phyloP scores from a whole-genome alignment of 2,888 invertebrate species.

The Eugnorisma glareosa region DNA sequence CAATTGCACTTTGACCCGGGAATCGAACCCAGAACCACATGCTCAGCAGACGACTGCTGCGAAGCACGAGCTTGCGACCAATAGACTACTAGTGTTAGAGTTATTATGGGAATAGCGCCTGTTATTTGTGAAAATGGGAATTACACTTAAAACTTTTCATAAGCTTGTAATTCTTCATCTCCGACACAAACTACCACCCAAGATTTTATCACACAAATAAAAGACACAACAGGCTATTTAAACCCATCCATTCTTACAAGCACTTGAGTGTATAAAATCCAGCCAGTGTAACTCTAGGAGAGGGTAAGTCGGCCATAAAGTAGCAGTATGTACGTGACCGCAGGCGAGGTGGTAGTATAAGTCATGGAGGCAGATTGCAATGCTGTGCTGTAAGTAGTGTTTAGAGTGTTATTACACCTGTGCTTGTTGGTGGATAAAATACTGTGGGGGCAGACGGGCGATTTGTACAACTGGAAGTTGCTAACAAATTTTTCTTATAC shows the following conservation, averaged over 20 bases:
- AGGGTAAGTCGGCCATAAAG: slow-evolving; percentile 62
- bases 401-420: slow-evolving; percentile 12
- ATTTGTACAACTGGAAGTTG: neutral
- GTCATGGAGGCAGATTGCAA: slow-evolving; percentile 59
- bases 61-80: neutral
- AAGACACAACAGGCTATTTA: slow-evolving; percentile 57
- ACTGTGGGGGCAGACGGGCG: neutral
- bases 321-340: slow-evolving; percentile 61
- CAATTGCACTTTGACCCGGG: neutral
- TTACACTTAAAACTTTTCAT: no score
- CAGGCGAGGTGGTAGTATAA: slow-evolving; percentile 42
- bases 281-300: slow-evolving; percentile 38
- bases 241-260: slow-evolving; percentile 61
- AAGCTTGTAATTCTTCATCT: neutral
- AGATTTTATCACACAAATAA: slow-evolving; percentile 56
- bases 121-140: no score
- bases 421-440: neutral
- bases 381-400: slow-evolving; percentile 51
- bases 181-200: slow-evolving; percentile 2
- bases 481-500: neutral
- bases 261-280: slow-evolving; percentile 67
- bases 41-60: no score
- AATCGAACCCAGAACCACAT: neutral
- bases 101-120: neutral
- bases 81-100: neutral